Evolutionary conservation across 2,888 invertebrate genomes (phyloP).

Genomic region (Acronicta psi): DNA sequence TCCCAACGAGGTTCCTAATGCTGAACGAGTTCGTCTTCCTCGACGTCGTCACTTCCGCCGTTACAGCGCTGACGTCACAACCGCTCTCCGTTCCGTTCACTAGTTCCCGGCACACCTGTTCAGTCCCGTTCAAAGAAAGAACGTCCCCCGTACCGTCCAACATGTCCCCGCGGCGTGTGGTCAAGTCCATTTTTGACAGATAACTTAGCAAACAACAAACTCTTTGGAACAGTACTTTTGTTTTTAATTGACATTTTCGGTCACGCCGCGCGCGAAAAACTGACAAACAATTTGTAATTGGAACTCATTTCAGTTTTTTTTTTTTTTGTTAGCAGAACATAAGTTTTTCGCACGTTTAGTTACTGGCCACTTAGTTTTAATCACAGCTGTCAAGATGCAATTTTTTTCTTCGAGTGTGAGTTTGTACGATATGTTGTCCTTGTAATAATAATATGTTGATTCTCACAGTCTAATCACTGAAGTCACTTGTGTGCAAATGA

Average conservation of each 20-base stretch:
- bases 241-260: constrained; percentile 63
- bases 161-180: constrained; percentile 80
- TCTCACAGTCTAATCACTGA: constrained; percentile 47
- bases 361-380: constrained; percentile 50
- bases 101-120: constrained; percentile 72
- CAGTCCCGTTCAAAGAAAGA: constrained; percentile 68
- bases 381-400: constrained; percentile 21
- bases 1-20: constrained; percentile 83
- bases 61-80: constrained; percentile 75
- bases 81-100: constrained; percentile 73
- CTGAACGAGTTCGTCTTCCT: constrained; percentile 82
- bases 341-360: constrained; percentile 36
- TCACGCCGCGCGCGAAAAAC: constrained; percentile 53
- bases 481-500: constrained; percentile 39
- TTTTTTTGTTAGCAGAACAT: constrained; percentile 12
- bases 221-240: constrained; percentile 55
- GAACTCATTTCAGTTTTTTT: constrained; percentile 60
- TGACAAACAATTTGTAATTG: constrained; percentile 50
- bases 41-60: constrained; percentile 70
- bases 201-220: constrained; percentile 51
- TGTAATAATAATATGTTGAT: neutral
- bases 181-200: constrained; percentile 83
- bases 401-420: constrained; percentile 7
- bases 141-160: constrained; percentile 65
- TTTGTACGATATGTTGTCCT: constrained; percentile 9